Evolutionary conservation across 64 coral and sea anemone species (phyloP), one percentile per base, ranked within the genome.

Genomic region (Montipora capricornis): DNA sequence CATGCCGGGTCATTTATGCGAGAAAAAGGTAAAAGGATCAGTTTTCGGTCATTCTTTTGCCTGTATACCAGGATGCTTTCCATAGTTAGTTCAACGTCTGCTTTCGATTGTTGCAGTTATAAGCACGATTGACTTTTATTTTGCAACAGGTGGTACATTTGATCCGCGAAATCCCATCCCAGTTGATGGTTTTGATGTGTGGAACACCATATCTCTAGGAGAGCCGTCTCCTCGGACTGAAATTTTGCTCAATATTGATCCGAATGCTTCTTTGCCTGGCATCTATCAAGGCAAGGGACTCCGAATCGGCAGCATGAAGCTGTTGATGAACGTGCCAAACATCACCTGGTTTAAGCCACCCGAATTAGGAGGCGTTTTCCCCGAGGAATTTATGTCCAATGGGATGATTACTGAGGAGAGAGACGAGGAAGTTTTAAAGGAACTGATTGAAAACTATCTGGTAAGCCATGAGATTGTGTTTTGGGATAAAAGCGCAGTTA

Each of bases 231-330:
- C 96, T 22, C 87, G 96, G 55, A 91, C 57, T 84, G 96, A 98
- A 64, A 92, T 95, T 51, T 79, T 98, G 15, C 93, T 92, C 49
- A 98, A 98, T 66, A 95, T 98, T 49, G 96, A 98, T 55, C 26
- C 84, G 47, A 73, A 44, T 24, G 8, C 48, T 5, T 2, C 76
- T 29, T 48, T 19, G 49, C 44, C 16, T 5, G 76, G 17, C 7
- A 67, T 4, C 5, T 94, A 59, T 82, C 74, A 95, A 89, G 94
- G 94, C 5, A 76, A 82, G 47, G 96, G 89, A 20, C 20, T 98
- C 19, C 93, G 96, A 16, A 80, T 80, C 44, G 92, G 96, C 44
- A 61, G 91, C 84, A 94, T 94, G 96, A 98, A 98, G 71, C 85
- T 98, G 7, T 67, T 98, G 45, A 68, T 95, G 69, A 92, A 95